Base-by-base conservation (phyloP, 64 coral and sea anemone species). In the Stylophora pistillata region DNA sequence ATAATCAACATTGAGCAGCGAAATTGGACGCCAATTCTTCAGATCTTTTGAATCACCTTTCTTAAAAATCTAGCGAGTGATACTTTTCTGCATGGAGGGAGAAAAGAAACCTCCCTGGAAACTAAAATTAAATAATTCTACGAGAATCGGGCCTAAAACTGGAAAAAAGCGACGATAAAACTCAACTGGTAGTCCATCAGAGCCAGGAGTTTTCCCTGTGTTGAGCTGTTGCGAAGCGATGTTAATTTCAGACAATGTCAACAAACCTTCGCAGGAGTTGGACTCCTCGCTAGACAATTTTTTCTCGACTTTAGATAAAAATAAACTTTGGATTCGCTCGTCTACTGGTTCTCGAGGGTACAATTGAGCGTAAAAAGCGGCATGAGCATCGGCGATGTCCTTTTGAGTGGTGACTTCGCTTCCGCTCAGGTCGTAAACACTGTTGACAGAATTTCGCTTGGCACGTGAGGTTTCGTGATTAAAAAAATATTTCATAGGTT, bases 11-110 rank as follows among this genome's bases (percentile, higher is more conserved):
- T 72, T 72, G 0, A 86, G n/a, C 1, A 86, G 37, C 4, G 68
- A 58, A 55, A 73, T 86, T 0, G 84, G 68, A 1, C 81, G 56
- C 57, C 60, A 85, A 64, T 85, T 85, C 59, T 68, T 62, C 7
- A 29, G 10, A 6, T 28, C 9, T 12, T 55, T 37, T 0, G 47
- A 17, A 54, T 69, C 65, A 29, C 84, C 84, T 29, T 86, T 72
- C 15, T 86, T 86, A 13, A 30, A 87, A 25, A 74, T 16, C 1
- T 74, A 21, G 0, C 63, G 31, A 74, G 53, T 87, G 29, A 1
- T 14, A 28, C 85, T 14, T 25, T 27, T 13, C 20, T 23, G 57
- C 69, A 65, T 26, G 21, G 37, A 54, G 58, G 28, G 0, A 70
- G 20, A 56, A 0, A 87, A 33, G 31, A 29, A 0, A 30, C 54